Conservation (phyloP, 64 coral and sea anemone genomes). For the Cladopsammia gracilis region DNA sequence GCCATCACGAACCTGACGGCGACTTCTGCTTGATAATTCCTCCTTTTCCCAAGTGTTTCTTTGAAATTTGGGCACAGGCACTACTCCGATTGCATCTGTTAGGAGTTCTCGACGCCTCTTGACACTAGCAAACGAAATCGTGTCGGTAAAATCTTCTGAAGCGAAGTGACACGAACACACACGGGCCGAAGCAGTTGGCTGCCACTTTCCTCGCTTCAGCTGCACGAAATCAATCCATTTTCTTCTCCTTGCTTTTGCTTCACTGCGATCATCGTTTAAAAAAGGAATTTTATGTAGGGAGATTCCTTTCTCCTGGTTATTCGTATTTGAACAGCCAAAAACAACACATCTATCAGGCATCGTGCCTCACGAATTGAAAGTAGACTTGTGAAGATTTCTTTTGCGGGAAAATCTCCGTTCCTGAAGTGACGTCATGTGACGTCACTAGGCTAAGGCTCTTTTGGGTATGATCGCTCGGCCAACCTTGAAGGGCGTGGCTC, state of each 20-base stretch:
- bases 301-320: background rate
- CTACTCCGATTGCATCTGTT: background rate
- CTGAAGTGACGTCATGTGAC: no score
- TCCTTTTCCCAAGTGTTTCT: background rate
- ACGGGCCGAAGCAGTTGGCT: background rate
- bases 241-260: conserved; percentile 14
- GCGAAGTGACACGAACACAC: conserved; percentile 31
- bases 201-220: background rate
- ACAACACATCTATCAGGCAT: conserved; percentile 62
- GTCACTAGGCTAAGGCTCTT: no score
- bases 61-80: background rate
- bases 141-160: background rate
- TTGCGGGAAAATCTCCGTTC: no score
- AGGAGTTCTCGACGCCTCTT: background rate
- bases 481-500: no score
- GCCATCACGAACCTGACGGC: background rate
- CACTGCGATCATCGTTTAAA: conserved; percentile 34
- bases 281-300: conserved; percentile 49
- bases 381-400: no score
- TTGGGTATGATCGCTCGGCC: no score
- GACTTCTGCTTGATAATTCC: background rate
- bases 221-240: conserved; percentile 43
- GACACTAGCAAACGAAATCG: background rate
- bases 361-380: no score
- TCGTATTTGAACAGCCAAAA: conserved; percentile 5